Evolutionary conservation across 1,140 invertebrate species (phyloP), one percentile per base, ranked within the genome.

Genomic region (Rhopalosiphum padi): DNA sequence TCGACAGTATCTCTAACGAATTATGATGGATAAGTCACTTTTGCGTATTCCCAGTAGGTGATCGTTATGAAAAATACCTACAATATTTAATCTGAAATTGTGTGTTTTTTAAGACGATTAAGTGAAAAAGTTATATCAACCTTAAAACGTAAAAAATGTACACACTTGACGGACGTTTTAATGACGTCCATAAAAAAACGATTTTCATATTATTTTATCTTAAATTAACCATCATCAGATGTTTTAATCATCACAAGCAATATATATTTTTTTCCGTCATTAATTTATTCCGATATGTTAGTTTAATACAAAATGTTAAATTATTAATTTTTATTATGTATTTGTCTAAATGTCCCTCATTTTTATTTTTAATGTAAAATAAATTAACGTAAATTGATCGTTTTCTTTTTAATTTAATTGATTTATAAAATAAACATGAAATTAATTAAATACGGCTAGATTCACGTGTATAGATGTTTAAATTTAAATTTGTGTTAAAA

Each of bases 11-110:
- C 60, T 77, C 15, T n/a, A 77, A 77, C 60, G n/a, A 77, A 77
- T 77, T 77, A 77, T 77, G 60, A 77, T 77, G 60, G 60, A 77
- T 77, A 77, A 77, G 60, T 77, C 60, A n/a, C 60, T 77, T 77
- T n/a, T 77, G n/a, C 0, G 15, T 18, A 77, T 77, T 77, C 2
- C 60, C 15, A 30, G 53, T 55, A 23, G 15, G 4, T 68, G 60
- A 21, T 77, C n/a, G 15, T 77, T 35, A 77, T n/a, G n/a, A 77
- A 77, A 77, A 68, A 68, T 68, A 77, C 9, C n/a, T 77, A 77
- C 30, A 77, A 77, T 77, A 77, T 60, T 68, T 68, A 77, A 77
- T 77, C 60, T 68, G 15, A 77, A 77, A 77, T 77, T 77, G 11
- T 22, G 30, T 77, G 6, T 77, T 77, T 77, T n/a, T 18, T 77